Evolutionary conservation across 2,113 vertebrate species (phyloP).

Genomic region (Rhinoderma darwinii): DNA sequence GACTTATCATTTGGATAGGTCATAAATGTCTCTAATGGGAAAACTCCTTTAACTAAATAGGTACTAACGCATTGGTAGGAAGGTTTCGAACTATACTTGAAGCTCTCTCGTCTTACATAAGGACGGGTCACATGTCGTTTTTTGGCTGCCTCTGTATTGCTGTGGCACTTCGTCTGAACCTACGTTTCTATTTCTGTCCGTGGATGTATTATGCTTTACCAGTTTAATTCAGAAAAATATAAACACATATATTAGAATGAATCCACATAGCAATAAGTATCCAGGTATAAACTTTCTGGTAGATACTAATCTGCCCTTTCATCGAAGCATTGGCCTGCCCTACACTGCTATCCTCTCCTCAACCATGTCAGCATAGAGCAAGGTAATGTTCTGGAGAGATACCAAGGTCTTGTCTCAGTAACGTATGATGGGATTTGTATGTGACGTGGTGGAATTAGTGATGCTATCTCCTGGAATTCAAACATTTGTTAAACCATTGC

Average conservation of each 20-base stretch:
- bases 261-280: background rate
- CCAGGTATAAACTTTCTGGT: background rate
- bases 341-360: background rate
- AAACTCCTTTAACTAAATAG: too few species aligned
- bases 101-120: too few species aligned
- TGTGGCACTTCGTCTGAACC: too few species aligned
- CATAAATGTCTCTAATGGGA: too few species aligned
- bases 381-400: background rate
- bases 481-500: background rate
- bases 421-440: background rate
- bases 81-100: too few species aligned
- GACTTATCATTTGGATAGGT: too few species aligned
- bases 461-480: background rate
- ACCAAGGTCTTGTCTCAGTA: background rate
- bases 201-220: too few species aligned
- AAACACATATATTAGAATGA: background rate
- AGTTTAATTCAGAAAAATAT: background rate
- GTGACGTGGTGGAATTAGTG: conserved; percentile 3
- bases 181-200: too few species aligned
- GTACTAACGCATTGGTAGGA: too few species aligned
- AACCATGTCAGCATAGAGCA: background rate
- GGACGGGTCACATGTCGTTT: too few species aligned
- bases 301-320: background rate
- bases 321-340: background rate
- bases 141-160: too few species aligned